Conservation (phyloP, 1,140 invertebrate species). For the Drosophila parabipectinata region DNA sequence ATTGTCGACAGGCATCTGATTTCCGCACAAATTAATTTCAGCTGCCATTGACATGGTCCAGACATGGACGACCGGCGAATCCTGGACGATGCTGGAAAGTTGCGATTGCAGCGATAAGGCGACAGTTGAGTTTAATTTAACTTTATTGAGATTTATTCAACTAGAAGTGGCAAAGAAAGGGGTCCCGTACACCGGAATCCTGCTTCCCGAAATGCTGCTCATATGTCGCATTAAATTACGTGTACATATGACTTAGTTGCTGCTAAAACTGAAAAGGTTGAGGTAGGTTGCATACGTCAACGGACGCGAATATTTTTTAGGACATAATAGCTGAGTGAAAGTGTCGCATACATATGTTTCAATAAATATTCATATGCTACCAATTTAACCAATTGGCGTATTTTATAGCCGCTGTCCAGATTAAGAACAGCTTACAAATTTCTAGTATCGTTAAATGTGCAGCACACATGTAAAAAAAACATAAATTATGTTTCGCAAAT, state of each 20-base stretch:
- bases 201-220: too few species aligned
- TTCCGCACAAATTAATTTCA: slow-evolving; percentile 80
- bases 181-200: too few species aligned
- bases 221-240: background rate
- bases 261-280: slow-evolving; percentile 18
- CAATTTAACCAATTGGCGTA: slow-evolving; percentile 41
- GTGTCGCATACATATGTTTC: slow-evolving; percentile 53
- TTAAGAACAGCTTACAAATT: background rate
- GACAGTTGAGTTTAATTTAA: slow-evolving; percentile 44
- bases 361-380: background rate
- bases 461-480: too few species aligned
- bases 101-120: slow-evolving; percentile 25
- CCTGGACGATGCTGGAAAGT: slow-evolving; percentile 1
- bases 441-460: too few species aligned
- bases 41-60: slow-evolving; percentile 63
- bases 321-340: slow-evolving; percentile 22
- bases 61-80: background rate
- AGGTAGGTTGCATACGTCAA: slow-evolving; percentile 44
- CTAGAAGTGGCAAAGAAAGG: slow-evolving; percentile 49
- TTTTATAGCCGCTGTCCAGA: slow-evolving; percentile 20
- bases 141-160: slow-evolving; percentile 60
- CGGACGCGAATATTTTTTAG: slow-evolving; percentile 29
- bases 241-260: slow-evolving; percentile 16
- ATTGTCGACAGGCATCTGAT: slow-evolving; percentile 79
- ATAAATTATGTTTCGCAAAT: too few species aligned